Evolutionary conservation across 1,140 invertebrate genomes (phyloP), one percentile per base, ranked within the genome.

Genomic region (Bradynema listronoti): DNA sequence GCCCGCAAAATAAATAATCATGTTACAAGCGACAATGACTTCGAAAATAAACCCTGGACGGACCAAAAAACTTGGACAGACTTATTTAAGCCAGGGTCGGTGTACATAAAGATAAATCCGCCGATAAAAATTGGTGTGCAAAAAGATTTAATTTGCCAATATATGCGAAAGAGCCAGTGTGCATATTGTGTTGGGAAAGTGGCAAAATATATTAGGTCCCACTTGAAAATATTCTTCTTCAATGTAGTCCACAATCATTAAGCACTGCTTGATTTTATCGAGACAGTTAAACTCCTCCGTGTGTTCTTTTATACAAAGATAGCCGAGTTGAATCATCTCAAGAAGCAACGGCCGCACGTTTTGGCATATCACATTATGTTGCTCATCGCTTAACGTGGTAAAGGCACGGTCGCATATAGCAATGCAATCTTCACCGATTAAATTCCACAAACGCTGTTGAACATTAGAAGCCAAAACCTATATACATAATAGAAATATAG

Each of bases 371-470:
- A 39, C 19, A 39, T 39, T 11, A 11, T 11, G 11, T 39, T 11
- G 11, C n/a, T n/a, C n/a, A n/a, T n/a, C n/a, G n/a, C n/a, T n/a
- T n/a, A n/a, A n/a, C n/a, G n/a, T 14, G 7, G 45, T 47, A 7
- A 22, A 47, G 7, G 19, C 19, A 11, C 7, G 22, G 7, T 47
- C 7, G 29, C 19, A 11, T 9, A 7, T 47, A 22, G 11, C 45
- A 7, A 11, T 7, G 22, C 45, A 47, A 29, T 47, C 45, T 47
- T 22, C 45, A 9, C 7, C 45, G 11, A 47, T 7, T 22, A 47
- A 9, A 22, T 47, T 47, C 45, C 45, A 47, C 45, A 47, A 9
- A 14, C 45, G 7, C 22, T 47, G 45, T 47, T 47, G 45, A 7
- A 9, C 19, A 47, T 47, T 47, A 9, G 45, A 9, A 47, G 45